Evolutionary conservation across 1,140 invertebrate species (phyloP).

Genomic region (Phenacoccus solenopsis): DNA sequence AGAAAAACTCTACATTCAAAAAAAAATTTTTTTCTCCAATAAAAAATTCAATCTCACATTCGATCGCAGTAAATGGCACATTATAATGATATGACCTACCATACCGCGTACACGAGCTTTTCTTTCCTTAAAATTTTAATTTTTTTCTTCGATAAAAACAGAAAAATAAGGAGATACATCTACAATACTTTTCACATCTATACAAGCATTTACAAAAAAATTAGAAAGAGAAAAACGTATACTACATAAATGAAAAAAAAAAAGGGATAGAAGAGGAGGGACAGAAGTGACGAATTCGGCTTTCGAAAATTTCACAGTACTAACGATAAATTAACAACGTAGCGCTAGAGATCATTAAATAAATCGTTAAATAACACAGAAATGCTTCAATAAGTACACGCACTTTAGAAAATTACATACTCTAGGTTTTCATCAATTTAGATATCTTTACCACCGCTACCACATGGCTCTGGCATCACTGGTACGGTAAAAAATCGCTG

Average conservation of each 20-base stretch:
- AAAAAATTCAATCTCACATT: too few relatives aligned
- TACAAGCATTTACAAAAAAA: constrained; percentile 11
- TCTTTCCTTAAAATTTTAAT: background rate
- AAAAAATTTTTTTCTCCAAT: too few relatives aligned
- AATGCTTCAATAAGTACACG: background rate
- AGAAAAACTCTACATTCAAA: background rate
- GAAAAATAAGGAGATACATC: background rate
- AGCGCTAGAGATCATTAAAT: background rate
- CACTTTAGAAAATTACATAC: background rate
- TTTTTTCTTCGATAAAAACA: background rate
- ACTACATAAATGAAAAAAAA: background rate
- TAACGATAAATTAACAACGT: background rate
- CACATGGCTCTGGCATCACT: background rate
- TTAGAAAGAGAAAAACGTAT: background rate
- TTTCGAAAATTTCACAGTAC: background rate
- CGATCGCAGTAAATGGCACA: background rate
- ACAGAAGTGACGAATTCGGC: background rate
- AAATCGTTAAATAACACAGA: constrained; percentile 2
- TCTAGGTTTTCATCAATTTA: too few relatives aligned
- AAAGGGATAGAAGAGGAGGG: background rate
- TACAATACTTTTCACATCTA: constrained; percentile 13
- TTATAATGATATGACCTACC: background rate
- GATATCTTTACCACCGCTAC: background rate
- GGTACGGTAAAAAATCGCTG: background rate
- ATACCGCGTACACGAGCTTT: background rate